Conservation (phyloP, 2,113 vertebrate genomes). For the Corythornis madagascariensis region DNA sequence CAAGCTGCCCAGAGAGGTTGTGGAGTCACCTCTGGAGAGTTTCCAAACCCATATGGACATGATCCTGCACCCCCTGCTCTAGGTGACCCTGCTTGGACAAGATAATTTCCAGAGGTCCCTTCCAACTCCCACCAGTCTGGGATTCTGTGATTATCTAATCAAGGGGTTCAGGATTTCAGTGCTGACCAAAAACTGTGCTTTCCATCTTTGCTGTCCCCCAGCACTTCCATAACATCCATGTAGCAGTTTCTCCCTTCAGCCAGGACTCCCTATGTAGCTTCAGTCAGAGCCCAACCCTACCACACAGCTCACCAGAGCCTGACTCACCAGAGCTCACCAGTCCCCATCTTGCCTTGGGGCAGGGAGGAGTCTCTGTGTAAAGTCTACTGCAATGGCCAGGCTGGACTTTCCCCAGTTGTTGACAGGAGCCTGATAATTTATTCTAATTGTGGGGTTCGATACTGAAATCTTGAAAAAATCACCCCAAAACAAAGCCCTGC, state of each 20-base stretch:
- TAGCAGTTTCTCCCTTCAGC: not conserved
- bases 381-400: not conserved
- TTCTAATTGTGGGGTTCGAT: not conserved
- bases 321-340: too few species aligned
- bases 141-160: not conserved
- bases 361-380: not conserved
- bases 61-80: not conserved
- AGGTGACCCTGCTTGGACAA: not conserved
- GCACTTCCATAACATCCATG: not conserved
- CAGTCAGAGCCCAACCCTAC: not conserved
- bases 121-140: not conserved
- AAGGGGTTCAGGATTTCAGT: not conserved
- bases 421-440: not conserved
- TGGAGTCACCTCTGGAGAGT: not conserved
- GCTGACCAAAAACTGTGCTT: not conserved
- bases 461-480: not conserved
- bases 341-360: too few species aligned
- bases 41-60: not conserved
- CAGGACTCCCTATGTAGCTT: not conserved
- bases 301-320: not conserved
- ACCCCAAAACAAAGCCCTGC: fast-evolving
- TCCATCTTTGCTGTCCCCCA: not conserved
- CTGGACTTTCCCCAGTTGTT: not conserved
- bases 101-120: not conserved
- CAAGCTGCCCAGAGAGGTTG: not conserved